Evolutionary conservation across 2,113 vertebrate genomes (phyloP).

Genomic region (Excalfactoria chinensis): DNA sequence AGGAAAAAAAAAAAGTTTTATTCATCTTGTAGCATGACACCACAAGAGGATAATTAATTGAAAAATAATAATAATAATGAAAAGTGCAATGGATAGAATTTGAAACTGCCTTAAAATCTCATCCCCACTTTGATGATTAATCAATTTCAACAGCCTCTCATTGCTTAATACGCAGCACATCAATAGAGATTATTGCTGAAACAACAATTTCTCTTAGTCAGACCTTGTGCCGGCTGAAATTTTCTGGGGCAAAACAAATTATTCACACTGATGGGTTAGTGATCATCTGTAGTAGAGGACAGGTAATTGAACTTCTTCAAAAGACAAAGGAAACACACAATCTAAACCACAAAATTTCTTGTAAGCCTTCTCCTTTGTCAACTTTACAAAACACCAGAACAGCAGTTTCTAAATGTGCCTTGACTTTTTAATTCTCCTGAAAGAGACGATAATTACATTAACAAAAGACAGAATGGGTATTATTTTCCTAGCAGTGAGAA

Average conservation of each 20-base stretch:
- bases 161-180: slow-evolving; percentile 49
- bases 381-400: background rate
- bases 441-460: slow-evolving; percentile 54
- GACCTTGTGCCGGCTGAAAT: slow-evolving; percentile 5
- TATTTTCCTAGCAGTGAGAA: slow-evolving; percentile 21
- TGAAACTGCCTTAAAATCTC: slow-evolving; percentile 60
- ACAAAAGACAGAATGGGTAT: slow-evolving; percentile 22
- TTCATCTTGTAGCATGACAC: slow-evolving; percentile 25
- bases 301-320: slow-evolving; percentile 16
- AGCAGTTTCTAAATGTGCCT: slow-evolving; percentile 1
- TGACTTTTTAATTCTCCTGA: slow-evolving; percentile 24
- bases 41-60: slow-evolving; percentile 35
- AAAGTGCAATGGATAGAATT: slow-evolving; percentile 16
- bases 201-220: slow-evolving; percentile 64
- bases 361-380: background rate
- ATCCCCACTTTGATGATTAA: slow-evolving; percentile 11
- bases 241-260: slow-evolving; percentile 59
- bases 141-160: slow-evolving; percentile 35
- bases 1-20: background rate
- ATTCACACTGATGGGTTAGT: slow-evolving; percentile 35
- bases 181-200: slow-evolving; percentile 62
- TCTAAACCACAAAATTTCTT: background rate
- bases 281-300: slow-evolving; percentile 9
- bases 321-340: background rate
- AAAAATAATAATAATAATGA: background rate